Evolutionary conservation across 2,797 vertebrate genomes (phyloP).

Genomic region (Aphelocoma californica): DNA sequence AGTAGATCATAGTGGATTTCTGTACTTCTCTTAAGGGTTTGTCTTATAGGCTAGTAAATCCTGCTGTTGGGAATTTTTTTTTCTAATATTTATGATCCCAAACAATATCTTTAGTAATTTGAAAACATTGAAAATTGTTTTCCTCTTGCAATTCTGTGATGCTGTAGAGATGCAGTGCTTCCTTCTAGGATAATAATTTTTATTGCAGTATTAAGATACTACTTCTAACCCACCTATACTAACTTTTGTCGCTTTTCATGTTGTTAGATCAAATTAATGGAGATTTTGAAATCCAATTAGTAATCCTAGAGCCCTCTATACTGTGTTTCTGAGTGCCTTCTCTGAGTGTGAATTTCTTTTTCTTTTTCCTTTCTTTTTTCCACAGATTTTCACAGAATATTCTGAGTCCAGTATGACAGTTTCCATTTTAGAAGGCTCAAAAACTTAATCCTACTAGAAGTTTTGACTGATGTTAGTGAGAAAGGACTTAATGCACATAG

Average conservation of each 20-base stretch:
- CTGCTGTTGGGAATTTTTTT: neutral
- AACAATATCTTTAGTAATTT: neutral
- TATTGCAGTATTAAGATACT: neutral
- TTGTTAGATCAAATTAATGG: neutral
- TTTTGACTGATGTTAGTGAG: neutral
- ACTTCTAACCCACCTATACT: neutral
- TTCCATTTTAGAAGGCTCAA: neutral
- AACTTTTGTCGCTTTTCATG: neutral
- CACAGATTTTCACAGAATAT: neutral
- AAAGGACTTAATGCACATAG: neutral
- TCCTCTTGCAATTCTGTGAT: neutral
- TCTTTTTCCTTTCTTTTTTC: neutral
- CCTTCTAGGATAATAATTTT: neutral
- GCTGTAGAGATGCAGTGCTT: neutral
- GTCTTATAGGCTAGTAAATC: neutral
- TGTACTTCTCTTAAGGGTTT: neutral
- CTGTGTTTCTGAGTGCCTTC: neutral
- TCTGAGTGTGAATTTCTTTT: neutral
- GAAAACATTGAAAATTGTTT: neutral
- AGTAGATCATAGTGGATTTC: neutral
- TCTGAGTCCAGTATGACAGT: neutral
- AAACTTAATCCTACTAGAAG: neutral
- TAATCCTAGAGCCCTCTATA: neutral
- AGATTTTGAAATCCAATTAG: neutral
- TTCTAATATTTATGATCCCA: neutral